These are phyloP conservation scores for Periparus ater DNA, from an alignment of 2,797 vertebrate species.

Conservation along the genomic window DNA sequence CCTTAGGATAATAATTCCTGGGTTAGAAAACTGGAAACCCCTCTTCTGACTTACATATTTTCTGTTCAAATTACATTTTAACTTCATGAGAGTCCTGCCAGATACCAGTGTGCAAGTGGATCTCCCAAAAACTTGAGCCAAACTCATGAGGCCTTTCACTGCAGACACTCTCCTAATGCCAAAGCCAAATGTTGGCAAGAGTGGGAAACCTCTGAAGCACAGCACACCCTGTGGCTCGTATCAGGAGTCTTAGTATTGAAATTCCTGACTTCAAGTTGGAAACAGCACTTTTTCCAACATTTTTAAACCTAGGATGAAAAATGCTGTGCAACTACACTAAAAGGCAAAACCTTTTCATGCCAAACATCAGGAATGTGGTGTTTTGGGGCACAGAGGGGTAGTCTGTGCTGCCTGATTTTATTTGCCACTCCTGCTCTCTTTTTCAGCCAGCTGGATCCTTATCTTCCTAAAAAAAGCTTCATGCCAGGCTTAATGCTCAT, in stretches of 20 bases:
- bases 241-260: neutral
- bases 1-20: neutral
- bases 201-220: neutral
- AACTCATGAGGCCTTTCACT: neutral
- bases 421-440: neutral
- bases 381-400: neutral
- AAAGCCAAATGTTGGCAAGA: neutral
- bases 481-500: neutral
- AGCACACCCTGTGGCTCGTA: neutral
- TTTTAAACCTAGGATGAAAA: neutral
- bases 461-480: neutral
- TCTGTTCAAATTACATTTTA: neutral
- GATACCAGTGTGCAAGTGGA: rapidly evolving
- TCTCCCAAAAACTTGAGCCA: neutral
- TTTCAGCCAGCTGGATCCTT: neutral
- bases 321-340: rapidly evolving
- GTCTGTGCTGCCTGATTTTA: neutral
- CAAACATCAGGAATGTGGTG: neutral
- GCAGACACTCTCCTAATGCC: neutral
- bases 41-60: neutral
- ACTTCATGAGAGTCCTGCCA: neutral
- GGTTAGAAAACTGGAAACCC: neutral
- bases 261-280: neutral
- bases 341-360: neutral
- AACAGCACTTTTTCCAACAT: neutral